phyloP scores from a whole-genome alignment of 1,140 invertebrate genomes.

The Drosophila funebris region DNA sequence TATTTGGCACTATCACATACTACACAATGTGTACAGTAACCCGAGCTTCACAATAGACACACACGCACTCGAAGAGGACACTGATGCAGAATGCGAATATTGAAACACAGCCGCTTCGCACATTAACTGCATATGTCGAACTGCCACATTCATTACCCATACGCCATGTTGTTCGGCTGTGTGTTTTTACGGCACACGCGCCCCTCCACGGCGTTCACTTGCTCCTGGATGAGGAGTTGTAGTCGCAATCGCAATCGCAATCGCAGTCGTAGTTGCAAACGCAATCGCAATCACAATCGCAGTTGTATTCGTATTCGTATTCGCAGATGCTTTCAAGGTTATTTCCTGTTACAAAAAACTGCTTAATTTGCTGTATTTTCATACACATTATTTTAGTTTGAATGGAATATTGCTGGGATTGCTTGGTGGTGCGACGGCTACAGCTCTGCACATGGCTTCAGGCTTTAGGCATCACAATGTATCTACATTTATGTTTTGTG shows the following conservation, averaged over 20 bases:
- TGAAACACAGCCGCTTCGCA: slow-evolving; percentile 38
- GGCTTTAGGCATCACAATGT: slow-evolving; percentile 33
- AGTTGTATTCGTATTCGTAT: background rate
- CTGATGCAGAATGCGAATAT: slow-evolving; percentile 22
- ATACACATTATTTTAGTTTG: slow-evolving; percentile 5
- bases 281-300: slow-evolving; percentile 7
- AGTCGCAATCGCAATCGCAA: no score
- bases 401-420: slow-evolving; percentile 13
- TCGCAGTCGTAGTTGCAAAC: no score
- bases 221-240: background rate
- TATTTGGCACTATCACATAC: slow-evolving; percentile 54
- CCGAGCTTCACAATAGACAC: background rate
- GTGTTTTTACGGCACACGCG: slow-evolving; percentile 33
- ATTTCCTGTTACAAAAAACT: slow-evolving; percentile 38
- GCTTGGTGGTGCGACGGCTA: slow-evolving; percentile 5
- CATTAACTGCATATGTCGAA: slow-evolving; percentile 52
- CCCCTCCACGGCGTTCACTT: slow-evolving; percentile 4
- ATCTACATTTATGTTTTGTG: slow-evolving; percentile 42
- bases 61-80: slow-evolving; percentile 8
- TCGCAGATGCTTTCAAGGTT: slow-evolving; percentile 66
- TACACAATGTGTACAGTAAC: slow-evolving; percentile 7
- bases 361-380: slow-evolving; percentile 50
- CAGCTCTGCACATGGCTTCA: slow-evolving; percentile 43
- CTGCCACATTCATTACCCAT: slow-evolving; percentile 57
- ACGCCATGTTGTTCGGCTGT: slow-evolving; percentile 65